Percentiles rank a stretch among this genome's conserved stretches.
Evolutionary conservation across 1,140 invertebrate genomes (phyloP).

Genomic region (Diorhabda elongata): DNA sequence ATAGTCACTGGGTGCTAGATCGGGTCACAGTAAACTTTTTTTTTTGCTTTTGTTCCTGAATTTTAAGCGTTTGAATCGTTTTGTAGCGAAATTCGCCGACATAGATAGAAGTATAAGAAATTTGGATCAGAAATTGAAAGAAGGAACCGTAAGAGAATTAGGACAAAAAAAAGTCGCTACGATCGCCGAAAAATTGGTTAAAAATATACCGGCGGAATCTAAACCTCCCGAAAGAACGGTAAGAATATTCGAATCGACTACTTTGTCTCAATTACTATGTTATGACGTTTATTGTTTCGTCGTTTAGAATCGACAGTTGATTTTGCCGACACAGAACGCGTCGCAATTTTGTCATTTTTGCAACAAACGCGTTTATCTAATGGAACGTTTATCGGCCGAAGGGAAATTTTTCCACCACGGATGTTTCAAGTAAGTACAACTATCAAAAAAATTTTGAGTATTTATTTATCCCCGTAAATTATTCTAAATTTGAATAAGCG

Average conservation of each 20-base stretch:
- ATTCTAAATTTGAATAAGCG: too few relatives aligned
- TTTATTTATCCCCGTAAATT: too few relatives aligned
- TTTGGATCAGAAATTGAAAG: slow-evolving; percentile 75
- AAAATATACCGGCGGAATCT: slow-evolving; percentile 58
- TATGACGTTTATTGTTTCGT: background rate
- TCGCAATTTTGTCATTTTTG: slow-evolving; percentile 85
- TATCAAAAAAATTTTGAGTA: too few relatives aligned
- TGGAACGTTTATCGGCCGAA: slow-evolving; percentile 82
- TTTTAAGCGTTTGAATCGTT: too few relatives aligned
- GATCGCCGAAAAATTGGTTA: slow-evolving; percentile 75
- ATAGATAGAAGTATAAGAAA: slow-evolving; percentile 78
- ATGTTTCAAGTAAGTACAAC: slow-evolving; percentile 63
- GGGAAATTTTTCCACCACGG: slow-evolving; percentile 82
- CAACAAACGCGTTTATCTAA: slow-evolving; percentile 79
- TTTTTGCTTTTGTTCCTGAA: too few relatives aligned
- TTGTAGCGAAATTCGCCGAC: slow-evolving; percentile 59
- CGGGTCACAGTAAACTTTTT: too few relatives aligned
- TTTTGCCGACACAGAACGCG: slow-evolving; percentile 60
- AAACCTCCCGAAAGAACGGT: slow-evolving; percentile 59
- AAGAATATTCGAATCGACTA: slow-evolving; percentile 39
- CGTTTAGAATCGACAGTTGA: slow-evolving; percentile 21
- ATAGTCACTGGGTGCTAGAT: too few relatives aligned
- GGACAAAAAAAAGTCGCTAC: slow-evolving; percentile 83
- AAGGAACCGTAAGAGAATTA: slow-evolving; percentile 67
- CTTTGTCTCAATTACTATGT: background rate